A percentile compares a stretch with the other conserved stretches of the same genome.
phyloP scores from a whole-genome alignment of 1,140 invertebrate genomes.

The Neotoxoptera formosana region DNA sequence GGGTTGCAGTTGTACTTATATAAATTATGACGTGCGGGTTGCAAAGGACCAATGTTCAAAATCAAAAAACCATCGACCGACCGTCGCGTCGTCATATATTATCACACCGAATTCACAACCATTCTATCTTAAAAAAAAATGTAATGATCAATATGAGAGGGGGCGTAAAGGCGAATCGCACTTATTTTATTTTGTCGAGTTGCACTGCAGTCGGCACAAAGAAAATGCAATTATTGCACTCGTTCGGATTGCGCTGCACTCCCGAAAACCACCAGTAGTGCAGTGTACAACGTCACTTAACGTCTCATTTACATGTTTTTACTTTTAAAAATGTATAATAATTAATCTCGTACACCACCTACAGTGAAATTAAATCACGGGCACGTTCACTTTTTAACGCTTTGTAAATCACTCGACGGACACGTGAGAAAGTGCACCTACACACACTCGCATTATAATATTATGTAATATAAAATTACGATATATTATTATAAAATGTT shows the following conservation, averaged over 20 bases:
- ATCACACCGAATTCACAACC: not conserved
- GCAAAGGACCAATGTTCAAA: not conserved
- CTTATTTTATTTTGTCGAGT: not conserved
- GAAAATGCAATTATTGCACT: not conserved
- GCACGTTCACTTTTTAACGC: not conserved
- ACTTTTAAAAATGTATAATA: not conserved
- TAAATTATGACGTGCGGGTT: no score
- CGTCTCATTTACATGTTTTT: not conserved
- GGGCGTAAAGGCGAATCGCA: not conserved
- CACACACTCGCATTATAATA: not conserved
- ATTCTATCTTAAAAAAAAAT: not conserved
- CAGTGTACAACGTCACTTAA: not conserved
- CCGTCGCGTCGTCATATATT: not conserved
- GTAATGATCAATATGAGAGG: not conserved
- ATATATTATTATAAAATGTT: not conserved
- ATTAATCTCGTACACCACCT: not conserved
- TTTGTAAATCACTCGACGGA: not conserved
- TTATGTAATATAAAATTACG: not conserved
- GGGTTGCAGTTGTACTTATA: rapidly evolving
- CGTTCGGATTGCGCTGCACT: not conserved
- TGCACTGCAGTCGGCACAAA: not conserved
- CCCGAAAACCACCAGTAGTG: not conserved
- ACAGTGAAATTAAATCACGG: not conserved
- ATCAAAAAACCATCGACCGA: not conserved
- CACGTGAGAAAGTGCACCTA: not conserved